Conservation (phyloP, 2,888 invertebrate species). For the Nomada fucata region DNA sequence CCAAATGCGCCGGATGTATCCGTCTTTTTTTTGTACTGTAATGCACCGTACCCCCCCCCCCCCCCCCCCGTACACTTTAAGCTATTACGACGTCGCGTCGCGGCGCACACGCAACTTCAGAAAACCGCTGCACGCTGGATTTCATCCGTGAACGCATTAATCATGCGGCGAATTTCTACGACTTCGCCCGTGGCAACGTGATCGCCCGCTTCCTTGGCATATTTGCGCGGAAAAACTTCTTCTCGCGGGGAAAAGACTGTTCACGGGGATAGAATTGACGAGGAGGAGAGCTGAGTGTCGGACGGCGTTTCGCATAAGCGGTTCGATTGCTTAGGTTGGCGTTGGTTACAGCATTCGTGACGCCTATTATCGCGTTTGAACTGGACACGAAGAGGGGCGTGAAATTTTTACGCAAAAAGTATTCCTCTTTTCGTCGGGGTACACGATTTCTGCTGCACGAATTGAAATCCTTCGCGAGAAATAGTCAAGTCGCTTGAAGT, state of each 20-base stretch:
- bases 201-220: neutral
- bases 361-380: neutral
- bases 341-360: neutral
- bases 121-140: constrained; percentile 23
- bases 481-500: too few species aligned
- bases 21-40: neutral
- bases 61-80: neutral
- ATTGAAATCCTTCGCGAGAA: too few species aligned
- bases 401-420: neutral
- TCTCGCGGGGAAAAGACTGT: neutral
- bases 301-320: neutral
- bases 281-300: neutral
- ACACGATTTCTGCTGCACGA: too few species aligned
- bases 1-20: constrained; percentile 12
- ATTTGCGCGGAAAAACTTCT: too few species aligned
- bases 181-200: neutral
- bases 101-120: constrained; percentile 26
- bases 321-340: neutral
- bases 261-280: neutral
- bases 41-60: neutral
- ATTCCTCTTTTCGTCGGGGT: too few species aligned
- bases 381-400: neutral
- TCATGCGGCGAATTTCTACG: constrained; percentile 27
- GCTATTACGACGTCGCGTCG: constrained; percentile 2
- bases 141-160: constrained; percentile 26